These are phyloP conservation scores for Spheniscus mendiculus DNA, from an alignment of 2,113 vertebrate genomes.

Conservation along the genomic window DNA sequence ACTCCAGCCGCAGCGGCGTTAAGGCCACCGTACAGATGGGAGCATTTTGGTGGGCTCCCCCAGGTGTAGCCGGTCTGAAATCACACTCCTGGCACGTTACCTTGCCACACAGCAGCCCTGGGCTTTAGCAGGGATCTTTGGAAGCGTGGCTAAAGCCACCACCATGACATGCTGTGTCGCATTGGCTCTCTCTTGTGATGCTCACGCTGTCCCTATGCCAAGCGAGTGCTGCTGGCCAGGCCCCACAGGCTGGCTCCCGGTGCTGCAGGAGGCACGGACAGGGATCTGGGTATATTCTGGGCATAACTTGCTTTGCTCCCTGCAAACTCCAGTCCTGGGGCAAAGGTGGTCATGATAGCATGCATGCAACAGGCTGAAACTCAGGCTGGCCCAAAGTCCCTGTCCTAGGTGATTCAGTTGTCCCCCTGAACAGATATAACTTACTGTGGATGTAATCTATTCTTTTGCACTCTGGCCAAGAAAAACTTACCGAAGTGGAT, in stretches of 20 bases:
- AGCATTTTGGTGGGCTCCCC: neutral
- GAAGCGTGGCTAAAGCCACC: neutral
- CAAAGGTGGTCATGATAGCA: neutral
- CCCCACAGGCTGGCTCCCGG: neutral
- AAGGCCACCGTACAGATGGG: neutral
- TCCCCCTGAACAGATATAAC: neutral
- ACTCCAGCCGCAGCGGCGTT: neutral
- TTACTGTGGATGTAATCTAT: neutral
- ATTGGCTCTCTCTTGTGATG: neutral
- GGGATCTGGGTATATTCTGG: neutral
- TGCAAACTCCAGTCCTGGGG: neutral
- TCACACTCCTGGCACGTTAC: neutral
- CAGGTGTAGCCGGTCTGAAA: neutral
- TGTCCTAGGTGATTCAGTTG: neutral
- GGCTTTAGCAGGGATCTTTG: neutral
- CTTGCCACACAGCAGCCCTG: neutral
- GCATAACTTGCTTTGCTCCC: neutral
- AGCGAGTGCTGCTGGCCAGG: neutral
- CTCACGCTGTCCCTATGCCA: neutral
- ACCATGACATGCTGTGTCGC: fast-evolving
- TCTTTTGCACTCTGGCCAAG: neutral
- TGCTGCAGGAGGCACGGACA: fast-evolving
- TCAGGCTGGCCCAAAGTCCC: neutral
- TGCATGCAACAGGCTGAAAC: neutral
- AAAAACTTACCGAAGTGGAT: neutral